Evolutionary conservation across 2,113 vertebrate genomes (phyloP).

Genomic region (Sialia sialis): DNA sequence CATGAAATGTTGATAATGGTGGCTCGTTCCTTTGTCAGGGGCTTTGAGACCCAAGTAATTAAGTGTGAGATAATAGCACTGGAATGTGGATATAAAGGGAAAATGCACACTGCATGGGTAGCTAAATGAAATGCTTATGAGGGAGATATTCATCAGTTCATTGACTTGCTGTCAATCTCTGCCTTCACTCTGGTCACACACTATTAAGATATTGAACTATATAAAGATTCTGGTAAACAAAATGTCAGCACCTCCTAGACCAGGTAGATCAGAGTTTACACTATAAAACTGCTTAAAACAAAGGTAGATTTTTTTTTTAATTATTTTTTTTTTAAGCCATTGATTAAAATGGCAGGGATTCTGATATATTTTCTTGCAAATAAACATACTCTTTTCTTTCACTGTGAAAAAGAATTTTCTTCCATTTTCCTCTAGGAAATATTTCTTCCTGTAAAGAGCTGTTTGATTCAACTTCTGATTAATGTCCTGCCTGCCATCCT

Average conservation of each 20-base stretch:
- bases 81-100: not conserved
- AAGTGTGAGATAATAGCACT: not conserved
- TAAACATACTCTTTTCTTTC: not conserved
- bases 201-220: slow-evolving; percentile 35
- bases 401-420: not conserved
- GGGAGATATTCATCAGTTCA: slow-evolving; percentile 33
- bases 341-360: not conserved
- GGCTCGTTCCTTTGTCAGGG: not conserved
- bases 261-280: not conserved
- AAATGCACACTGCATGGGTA: not conserved
- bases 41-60: slow-evolving; percentile 40
- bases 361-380: not conserved
- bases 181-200: not conserved
- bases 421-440: not conserved
- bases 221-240: slow-evolving; percentile 4
- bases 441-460: not conserved
- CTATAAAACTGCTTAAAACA: not conserved
- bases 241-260: not conserved
- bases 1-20: not conserved
- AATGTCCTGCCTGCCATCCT: not conserved
- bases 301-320: not conserved
- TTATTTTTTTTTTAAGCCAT: not conserved
- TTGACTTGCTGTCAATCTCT: slow-evolving; percentile 41
- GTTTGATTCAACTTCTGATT: not conserved
- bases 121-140: slow-evolving; percentile 39